Percentiles rank a stretch among this genome's conserved stretches.
Evolutionary conservation across 2,888 invertebrate genomes (phyloP).

Genomic region (Melieria omissa): DNA sequence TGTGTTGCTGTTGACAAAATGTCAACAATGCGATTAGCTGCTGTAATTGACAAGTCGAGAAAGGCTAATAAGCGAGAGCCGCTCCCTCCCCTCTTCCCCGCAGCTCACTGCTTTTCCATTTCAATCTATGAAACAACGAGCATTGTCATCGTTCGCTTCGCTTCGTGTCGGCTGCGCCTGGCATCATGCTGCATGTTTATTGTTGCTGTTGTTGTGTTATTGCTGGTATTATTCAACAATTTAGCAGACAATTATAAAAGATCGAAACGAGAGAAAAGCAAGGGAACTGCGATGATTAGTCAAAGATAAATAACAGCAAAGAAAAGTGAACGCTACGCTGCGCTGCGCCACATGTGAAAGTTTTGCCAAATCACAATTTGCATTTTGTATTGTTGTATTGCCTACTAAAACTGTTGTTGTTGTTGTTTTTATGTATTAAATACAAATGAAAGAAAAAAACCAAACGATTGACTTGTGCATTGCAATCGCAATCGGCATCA

Average conservation of each 20-base stretch:
- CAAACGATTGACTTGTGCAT: too few relatives aligned
- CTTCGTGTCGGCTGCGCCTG: too few relatives aligned
- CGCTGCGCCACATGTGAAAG: not conserved
- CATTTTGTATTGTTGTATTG: not conserved
- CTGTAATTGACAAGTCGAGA: conserved; percentile 24
- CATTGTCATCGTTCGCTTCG: too few relatives aligned
- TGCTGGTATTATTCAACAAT: not conserved
- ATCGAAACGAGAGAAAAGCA: too few relatives aligned
- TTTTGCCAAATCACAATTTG: not conserved
- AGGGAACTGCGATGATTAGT: too few relatives aligned
- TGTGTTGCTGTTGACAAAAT: conserved; percentile 29
- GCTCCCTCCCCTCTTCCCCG: too few relatives aligned
- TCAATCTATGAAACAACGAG: too few relatives aligned
- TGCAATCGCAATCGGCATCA: too few relatives aligned
- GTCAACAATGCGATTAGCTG: conserved; percentile 35
- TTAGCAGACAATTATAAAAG: not conserved
- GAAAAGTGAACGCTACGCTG: not conserved
- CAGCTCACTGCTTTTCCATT: too few relatives aligned
- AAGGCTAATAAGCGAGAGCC: not conserved
- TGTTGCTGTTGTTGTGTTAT: too few relatives aligned
- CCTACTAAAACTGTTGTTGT: not conserved
- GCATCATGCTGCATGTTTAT: too few relatives aligned
- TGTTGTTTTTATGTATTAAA: not conserved
- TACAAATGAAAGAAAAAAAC: not conserved
- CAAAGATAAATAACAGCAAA: not conserved